Evolutionary conservation across 2,797 vertebrate species (phyloP).

Genomic region (Acipenser oxyrinchus): DNA sequence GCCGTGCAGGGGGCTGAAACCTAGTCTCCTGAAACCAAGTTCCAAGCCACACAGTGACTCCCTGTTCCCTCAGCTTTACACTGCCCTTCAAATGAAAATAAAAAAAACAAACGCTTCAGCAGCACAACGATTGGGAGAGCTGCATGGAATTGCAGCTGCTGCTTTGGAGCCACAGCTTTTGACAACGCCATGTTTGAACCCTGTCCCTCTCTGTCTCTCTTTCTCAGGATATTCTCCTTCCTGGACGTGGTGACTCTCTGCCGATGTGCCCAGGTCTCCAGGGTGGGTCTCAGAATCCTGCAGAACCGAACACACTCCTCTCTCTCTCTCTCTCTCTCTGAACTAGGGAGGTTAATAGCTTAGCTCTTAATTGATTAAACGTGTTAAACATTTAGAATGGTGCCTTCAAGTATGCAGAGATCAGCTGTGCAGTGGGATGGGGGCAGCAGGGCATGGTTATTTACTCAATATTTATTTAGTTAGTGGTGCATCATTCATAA

Average conservation of each 20-base stretch:
- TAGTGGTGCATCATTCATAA: too few species aligned
- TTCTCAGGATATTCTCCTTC: conserved; percentile 93
- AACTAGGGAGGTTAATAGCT: conserved; percentile 57
- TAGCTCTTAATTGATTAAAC: too few species aligned
- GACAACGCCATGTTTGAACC: background rate
- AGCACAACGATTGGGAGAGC: background rate
- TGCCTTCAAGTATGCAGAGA: too few species aligned
- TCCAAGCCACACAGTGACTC: too few species aligned
- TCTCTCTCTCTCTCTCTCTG: conserved; percentile 41
- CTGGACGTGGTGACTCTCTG: conserved; percentile 96
- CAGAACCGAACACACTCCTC: conserved; percentile 10
- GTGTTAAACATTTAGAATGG: too few species aligned
- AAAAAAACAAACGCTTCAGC: background rate
- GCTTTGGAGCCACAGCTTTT: too few species aligned
- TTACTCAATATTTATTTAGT: too few species aligned
- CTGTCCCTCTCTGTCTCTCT: conserved; percentile 28
- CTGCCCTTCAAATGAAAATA: background rate
- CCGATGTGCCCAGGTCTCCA: conserved; percentile 94
- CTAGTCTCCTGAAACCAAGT: too few species aligned
- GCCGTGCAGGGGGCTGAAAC: too few species aligned
- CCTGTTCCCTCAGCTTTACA: too few species aligned
- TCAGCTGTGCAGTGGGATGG: too few species aligned
- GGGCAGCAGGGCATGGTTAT: too few species aligned
- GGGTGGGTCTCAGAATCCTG: conserved; percentile 66
- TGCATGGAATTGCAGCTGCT: background rate